phyloP scores from a whole-genome alignment of 2,113 vertebrate genomes.

The Peucedramus taeniatus region DNA sequence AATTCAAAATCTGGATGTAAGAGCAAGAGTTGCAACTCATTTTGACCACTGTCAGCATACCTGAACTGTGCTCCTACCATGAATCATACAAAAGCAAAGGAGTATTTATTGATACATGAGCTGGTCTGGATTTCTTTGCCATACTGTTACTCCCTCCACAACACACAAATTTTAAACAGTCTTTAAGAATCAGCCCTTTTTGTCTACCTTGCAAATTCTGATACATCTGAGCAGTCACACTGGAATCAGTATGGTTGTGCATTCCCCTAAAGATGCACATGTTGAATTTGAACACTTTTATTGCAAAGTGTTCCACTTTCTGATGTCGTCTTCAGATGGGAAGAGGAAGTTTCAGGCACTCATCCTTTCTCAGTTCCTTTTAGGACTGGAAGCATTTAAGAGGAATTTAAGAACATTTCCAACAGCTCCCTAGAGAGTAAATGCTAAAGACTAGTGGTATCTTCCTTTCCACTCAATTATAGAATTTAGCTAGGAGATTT shows the following conservation, averaged over 20 bases:
- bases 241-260: neutral
- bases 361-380: neutral
- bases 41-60: neutral
- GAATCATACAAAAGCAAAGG: neutral
- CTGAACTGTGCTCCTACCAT: neutral
- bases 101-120: neutral
- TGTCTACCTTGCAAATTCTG: neutral
- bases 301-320: neutral
- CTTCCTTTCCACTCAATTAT: neutral
- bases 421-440: neutral
- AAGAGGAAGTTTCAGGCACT: neutral
- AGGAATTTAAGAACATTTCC: neutral
- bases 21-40: neutral
- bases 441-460: neutral
- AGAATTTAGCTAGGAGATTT: neutral
- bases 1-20: neutral
- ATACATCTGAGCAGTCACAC: neutral
- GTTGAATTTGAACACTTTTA: neutral
- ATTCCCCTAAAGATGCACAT: neutral
- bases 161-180: neutral
- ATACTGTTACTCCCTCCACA: neutral
- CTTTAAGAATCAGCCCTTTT: neutral
- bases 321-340: neutral
- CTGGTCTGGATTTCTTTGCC: neutral
- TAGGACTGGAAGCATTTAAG: neutral